A percentile compares a stretch with the other conserved stretches of the same genome.
Conservation (phyloP, 2,113 vertebrate species). For the Pygathrix nemaeus region DNA sequence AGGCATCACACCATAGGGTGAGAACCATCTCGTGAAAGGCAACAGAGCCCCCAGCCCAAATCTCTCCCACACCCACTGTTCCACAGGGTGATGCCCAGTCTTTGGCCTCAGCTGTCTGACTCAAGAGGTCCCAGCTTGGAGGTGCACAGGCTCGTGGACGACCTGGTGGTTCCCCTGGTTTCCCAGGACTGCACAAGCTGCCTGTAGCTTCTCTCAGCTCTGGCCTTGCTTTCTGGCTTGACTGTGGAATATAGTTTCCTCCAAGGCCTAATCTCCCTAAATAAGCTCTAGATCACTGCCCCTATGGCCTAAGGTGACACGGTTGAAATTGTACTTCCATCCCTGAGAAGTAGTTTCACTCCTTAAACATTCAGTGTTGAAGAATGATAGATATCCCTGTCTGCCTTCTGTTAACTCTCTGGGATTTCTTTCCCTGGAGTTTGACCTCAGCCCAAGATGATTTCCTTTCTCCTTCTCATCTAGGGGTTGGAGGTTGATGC, state of each 20-base stretch:
- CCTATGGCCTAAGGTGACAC: not conserved
- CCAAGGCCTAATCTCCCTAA: not conserved
- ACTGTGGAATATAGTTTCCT: not conserved
- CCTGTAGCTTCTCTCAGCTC: not conserved
- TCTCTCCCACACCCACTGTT: not conserved
- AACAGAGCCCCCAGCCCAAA: not conserved
- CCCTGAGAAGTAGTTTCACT: not conserved
- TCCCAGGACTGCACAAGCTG: not conserved
- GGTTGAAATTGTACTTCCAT: not conserved
- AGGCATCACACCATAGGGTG: not conserved
- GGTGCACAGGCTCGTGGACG: too few relatives aligned
- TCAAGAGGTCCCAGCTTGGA: not conserved
- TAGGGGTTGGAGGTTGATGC: not conserved
- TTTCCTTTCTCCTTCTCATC: not conserved
- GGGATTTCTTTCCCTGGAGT: fast-evolving
- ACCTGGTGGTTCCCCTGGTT: not conserved
- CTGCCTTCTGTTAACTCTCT: not conserved
- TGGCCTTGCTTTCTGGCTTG: not conserved
- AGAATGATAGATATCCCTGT: too few relatives aligned
- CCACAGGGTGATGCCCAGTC: not conserved
- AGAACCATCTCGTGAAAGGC: not conserved
- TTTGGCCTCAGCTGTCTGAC: not conserved
- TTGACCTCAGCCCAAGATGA: not conserved
- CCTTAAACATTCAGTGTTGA: not conserved
- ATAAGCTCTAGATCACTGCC: not conserved